Evolutionary conservation across 2,113 vertebrate species (phyloP).

Genomic region (Rhea americana): DNA sequence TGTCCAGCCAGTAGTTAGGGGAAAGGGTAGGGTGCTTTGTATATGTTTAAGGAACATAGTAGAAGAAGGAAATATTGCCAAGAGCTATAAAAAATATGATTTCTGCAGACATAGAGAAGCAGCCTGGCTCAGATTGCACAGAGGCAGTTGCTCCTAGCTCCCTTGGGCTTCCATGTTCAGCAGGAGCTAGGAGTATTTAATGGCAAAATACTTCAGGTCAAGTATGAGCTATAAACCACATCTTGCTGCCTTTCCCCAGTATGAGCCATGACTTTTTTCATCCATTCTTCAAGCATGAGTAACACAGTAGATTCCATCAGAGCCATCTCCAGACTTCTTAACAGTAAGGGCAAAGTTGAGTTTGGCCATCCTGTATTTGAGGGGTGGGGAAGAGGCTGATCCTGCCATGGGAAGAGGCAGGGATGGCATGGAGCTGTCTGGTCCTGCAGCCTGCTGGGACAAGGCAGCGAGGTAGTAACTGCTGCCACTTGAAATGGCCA

Average conservation of each 20-base stretch:
- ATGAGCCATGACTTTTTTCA: not conserved
- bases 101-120: not conserved
- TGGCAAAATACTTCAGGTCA: not conserved
- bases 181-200: not conserved
- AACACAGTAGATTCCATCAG: accelerated
- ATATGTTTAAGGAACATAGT: not conserved
- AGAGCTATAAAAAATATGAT: not conserved
- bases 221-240: not conserved
- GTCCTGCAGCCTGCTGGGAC: not conserved
- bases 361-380: not conserved
- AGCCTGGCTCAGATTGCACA: not conserved
- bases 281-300: not conserved
- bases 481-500: not conserved
- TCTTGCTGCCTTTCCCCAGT: not conserved
- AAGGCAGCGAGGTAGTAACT: not conserved
- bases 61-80: not conserved
- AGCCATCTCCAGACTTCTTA: not conserved
- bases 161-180: not conserved
- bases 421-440: accelerated
- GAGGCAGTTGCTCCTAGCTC: not conserved
- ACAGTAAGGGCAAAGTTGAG: accelerated
- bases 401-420: not conserved
- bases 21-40: not conserved
- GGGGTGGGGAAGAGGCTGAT: not conserved
- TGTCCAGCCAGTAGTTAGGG: not conserved